Percentiles rank a stretch among this genome's conserved stretches.
phyloP scores from a whole-genome alignment of 1,140 invertebrate species.

The Dermatophagoides farinae region DNA sequence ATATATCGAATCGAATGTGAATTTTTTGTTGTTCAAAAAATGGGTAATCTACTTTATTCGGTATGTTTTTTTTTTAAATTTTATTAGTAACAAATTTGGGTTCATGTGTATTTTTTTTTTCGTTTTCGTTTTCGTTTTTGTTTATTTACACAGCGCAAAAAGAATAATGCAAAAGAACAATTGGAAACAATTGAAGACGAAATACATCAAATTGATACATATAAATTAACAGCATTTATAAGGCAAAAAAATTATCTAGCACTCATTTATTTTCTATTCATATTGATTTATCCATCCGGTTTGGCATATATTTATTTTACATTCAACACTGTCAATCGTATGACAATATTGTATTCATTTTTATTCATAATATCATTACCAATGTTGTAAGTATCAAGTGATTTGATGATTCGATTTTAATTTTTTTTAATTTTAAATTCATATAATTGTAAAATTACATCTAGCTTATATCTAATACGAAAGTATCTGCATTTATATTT shows the following conservation, averaged over 20 bases:
- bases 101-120: too few relatives aligned
- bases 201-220: slow-evolving; percentile 55
- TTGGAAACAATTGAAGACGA: slow-evolving; percentile 54
- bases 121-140: neutral
- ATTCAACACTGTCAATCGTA: slow-evolving; percentile 30
- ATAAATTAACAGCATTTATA: slow-evolving; percentile 50
- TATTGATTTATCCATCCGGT: slow-evolving; percentile 51
- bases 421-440: slow-evolving; percentile 35
- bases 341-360: neutral
- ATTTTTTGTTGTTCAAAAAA: too few relatives aligned
- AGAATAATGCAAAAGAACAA: slow-evolving; percentile 33
- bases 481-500: slow-evolving; percentile 36
- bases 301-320: slow-evolving; percentile 55
- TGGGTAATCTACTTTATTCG: too few relatives aligned
- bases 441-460: slow-evolving; percentile 46
- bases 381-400: neutral
- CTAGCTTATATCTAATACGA: slow-evolving; percentile 38
- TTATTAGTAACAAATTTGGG: too few relatives aligned
- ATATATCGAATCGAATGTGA: too few relatives aligned
- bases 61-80: too few relatives aligned
- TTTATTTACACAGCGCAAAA: neutral
- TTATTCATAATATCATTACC: neutral
- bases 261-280: slow-evolving; percentile 52
- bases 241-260: slow-evolving; percentile 54
- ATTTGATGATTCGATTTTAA: neutral